Evolutionary conservation across 37 sponge, comb jelly and placozoan species (phyloP), one percentile per base, ranked within the genome.

Genomic region (Lycopodina hypogea): DNA sequence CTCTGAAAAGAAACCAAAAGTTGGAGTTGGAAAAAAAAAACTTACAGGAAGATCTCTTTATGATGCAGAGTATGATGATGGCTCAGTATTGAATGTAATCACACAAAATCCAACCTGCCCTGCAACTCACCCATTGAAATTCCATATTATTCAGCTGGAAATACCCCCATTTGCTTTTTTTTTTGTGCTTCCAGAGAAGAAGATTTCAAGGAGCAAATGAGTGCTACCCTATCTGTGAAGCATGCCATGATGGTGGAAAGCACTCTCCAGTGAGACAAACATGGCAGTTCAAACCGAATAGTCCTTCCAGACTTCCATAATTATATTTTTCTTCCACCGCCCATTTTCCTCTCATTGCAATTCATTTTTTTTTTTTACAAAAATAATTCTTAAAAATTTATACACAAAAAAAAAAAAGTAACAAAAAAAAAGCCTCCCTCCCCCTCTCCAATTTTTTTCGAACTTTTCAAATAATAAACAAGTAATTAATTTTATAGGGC

Each of bases 61-160:
- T 56, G 85, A 84, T 45, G 48, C 78, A 8, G 78, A 84, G 35
- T 48, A 40, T 68, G 78, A 76, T 23, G 77, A 75, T 11, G 79
- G 56, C 29, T 71, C 55, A 42, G 66, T 78, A 42, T 48, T 78
- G 32, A 78, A 70, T 59, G 48, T 45, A 45, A 45, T 48, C 67
- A 62, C 37, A 70, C 64, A 52, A 84, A 77, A 59, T 39, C 42
- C 9, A 71, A 84, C 35, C 62, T 84, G 37, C 28, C 78, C 56
- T 84, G 84, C 45, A 68, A 76, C 28, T n/a, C n/a, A n/a, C 83
- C 76, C 45, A 75, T 83, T 40, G 83, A 83, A 75, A 63, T n/a
- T n/a, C 84, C 84, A 65, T 83, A 83, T 55, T 75, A 56, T 51
- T 56, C 77, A 26, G 76, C 84, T 56, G 84, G 84, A 67, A 69